Evolutionary conservation across 2,888 invertebrate genomes (phyloP).

Genomic region (Rotaria magnacalcarata): DNA sequence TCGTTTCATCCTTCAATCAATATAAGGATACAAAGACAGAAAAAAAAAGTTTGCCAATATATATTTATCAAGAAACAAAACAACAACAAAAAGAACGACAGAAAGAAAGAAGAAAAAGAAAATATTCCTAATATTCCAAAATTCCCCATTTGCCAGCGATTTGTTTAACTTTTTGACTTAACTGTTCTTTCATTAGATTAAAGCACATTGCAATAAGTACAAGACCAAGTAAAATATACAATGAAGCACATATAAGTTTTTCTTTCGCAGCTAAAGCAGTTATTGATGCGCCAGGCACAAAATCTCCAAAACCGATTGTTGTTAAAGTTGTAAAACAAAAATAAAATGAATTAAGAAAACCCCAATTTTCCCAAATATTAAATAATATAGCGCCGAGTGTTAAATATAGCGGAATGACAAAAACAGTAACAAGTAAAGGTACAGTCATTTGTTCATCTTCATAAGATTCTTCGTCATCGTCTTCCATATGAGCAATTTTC

Average conservation of each 20-base stretch:
- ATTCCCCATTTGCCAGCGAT: slow-evolving; percentile 41
- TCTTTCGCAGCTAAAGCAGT: slow-evolving; percentile 39
- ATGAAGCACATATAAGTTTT: slow-evolving; percentile 18
- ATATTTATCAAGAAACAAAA: not conserved
- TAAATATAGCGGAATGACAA: slow-evolving; percentile 43
- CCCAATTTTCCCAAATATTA: slow-evolving; percentile 44
- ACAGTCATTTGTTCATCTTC: slow-evolving; percentile 50
- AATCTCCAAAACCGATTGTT: slow-evolving; percentile 47
- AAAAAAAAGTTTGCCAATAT: not conserved
- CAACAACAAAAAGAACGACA: not conserved
- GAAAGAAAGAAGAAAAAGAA: not conserved
- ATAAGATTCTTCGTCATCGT: slow-evolving; percentile 53
- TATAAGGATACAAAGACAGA: not conserved
- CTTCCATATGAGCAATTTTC: slow-evolving; percentile 49
- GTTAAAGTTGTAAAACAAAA: slow-evolving; percentile 47
- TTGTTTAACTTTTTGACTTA: slow-evolving; percentile 43
- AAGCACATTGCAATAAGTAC: slow-evolving; percentile 46
- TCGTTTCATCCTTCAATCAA: not conserved
- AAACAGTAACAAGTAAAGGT: slow-evolving; percentile 40
- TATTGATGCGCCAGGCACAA: slow-evolving; percentile 44
- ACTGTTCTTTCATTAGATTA: slow-evolving; percentile 43
- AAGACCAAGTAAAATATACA: slow-evolving; percentile 45
- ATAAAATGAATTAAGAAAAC: slow-evolving; percentile 43
- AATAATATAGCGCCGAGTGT: slow-evolving; percentile 43
- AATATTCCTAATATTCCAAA: not conserved